phyloP scores from a whole-genome alignment of 2,888 invertebrate genomes.

The Perizoma affinitatum region DNA sequence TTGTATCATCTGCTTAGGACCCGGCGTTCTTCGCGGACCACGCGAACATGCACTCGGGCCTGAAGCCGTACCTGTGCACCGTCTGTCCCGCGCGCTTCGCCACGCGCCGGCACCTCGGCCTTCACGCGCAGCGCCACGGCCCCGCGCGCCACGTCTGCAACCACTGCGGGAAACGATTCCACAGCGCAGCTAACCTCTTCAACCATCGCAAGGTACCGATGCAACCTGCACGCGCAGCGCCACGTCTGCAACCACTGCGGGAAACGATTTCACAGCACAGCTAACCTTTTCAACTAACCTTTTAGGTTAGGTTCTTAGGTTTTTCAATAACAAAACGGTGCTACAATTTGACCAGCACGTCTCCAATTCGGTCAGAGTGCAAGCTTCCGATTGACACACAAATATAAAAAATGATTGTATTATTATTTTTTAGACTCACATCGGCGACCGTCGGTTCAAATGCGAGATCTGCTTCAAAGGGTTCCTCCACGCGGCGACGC shows the following conservation, averaged over 20 bases:
- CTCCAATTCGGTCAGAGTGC: too few relatives aligned
- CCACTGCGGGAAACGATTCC: constrained; percentile 23
- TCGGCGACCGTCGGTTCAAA: constrained; percentile 30
- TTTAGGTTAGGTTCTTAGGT: too few relatives aligned
- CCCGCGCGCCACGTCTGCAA: constrained; percentile 21
- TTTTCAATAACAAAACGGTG: too few relatives aligned
- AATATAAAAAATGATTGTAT: too few relatives aligned
- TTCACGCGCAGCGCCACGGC: constrained; percentile 19
- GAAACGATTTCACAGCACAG: constrained; percentile 20
- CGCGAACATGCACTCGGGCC: constrained; percentile 19
- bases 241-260: constrained; percentile 22
- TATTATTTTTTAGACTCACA: constrained; percentile 28
- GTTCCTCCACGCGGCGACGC: constrained; percentile 29
- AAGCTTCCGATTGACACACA: too few relatives aligned
- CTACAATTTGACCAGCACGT: too few relatives aligned
- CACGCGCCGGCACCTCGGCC: constrained; percentile 13
- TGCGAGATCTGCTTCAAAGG: constrained; percentile 35
- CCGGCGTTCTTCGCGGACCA: constrained; percentile 22
- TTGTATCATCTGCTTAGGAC: too few relatives aligned
- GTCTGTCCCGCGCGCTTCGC: constrained; percentile 17
- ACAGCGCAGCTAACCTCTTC: constrained; percentile 22
- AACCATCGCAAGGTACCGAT: constrained; percentile 24
- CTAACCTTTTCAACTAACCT: constrained; percentile 21
- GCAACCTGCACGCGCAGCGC: constrained; percentile 13
- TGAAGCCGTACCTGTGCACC: constrained; percentile 20